Conservation (phyloP, 1,140 invertebrate genomes). For the Ceratina japonica region DNA sequence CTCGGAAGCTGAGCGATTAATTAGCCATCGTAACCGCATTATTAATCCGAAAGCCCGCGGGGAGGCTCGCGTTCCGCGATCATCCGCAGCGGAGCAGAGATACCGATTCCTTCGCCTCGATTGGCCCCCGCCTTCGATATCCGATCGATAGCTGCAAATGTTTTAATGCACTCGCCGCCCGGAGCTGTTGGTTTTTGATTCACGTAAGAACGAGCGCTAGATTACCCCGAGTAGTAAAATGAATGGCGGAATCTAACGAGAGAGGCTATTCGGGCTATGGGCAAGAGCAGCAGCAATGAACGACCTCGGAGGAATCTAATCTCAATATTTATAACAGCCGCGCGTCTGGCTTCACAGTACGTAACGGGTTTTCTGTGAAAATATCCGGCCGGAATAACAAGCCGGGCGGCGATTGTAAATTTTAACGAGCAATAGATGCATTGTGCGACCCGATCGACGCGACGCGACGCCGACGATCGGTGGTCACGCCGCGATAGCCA, state of each 20-base stretch:
- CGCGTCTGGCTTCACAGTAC: background rate
- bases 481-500: background rate
- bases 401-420: background rate
- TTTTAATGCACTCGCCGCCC: background rate
- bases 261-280: background rate
- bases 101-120: background rate
- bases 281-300: background rate
- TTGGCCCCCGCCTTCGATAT: background rate
- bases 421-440: background rate
- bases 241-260: background rate
- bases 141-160: background rate
- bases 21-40: slow-evolving; percentile 54
- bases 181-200: background rate
- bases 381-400: background rate
- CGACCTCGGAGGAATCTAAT: background rate
- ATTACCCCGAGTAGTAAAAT: background rate
- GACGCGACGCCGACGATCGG: background rate
- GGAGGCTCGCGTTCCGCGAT: slow-evolving; percentile 22
- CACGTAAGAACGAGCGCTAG: background rate
- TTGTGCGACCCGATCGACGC: background rate
- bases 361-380: background rate
- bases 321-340: slow-evolving; percentile 2
- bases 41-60: slow-evolving; percentile 39
- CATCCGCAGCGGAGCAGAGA: background rate
- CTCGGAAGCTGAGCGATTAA: slow-evolving; percentile 54